Evolutionary conservation across 2,113 vertebrate species (phyloP), one percentile per base, ranked within the genome.

Genomic region (Apodemus sylvaticus): DNA sequence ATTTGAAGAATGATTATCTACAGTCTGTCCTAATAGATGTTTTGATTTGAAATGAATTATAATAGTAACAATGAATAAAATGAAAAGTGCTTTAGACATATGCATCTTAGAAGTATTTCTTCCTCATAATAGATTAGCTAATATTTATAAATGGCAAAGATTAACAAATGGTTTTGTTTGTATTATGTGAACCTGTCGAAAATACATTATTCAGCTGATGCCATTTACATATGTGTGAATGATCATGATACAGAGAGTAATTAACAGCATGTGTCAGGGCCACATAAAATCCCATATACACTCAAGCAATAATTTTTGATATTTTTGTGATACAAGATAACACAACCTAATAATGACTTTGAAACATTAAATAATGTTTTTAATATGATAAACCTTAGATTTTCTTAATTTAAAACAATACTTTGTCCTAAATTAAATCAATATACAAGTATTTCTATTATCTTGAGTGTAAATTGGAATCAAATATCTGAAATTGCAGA

Each of bases 141-240:
- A 79, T 71, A 62, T 93, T 89, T 39, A 87, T 83, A 64, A 82
- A 90, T 87, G 39, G 45, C 81, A 76, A 83, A 81, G 48, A 58
- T 13, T 66, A 4, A 31, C 66, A 95, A 85, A 58, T 92, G 9
- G 1, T 79, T 93, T 79, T 70, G 39, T 34, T 90, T 92, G 7
- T 51, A 62, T 92, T 73, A 81, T 60, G 26, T 85, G 19, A 42
- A 88, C 13, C 8, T 81, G 8, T 4, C 8, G 34, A 29, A 24
- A 48, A 92, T 71, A 83, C 14, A 17, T 26, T 11, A n/a, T 7
- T 86, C 14, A 19, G 55, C 48, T 71, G 11, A 8, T 73, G 86
- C 91, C 34, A 60, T 86, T 77, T 77, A 34, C 53, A 20, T 26
- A 64, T 51, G 26, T 74, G 2, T 77, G 51, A 85, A 92, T 36